phyloP scores from a whole-genome alignment of 1,140 invertebrate species.

The Drosophila trapezifrons region DNA sequence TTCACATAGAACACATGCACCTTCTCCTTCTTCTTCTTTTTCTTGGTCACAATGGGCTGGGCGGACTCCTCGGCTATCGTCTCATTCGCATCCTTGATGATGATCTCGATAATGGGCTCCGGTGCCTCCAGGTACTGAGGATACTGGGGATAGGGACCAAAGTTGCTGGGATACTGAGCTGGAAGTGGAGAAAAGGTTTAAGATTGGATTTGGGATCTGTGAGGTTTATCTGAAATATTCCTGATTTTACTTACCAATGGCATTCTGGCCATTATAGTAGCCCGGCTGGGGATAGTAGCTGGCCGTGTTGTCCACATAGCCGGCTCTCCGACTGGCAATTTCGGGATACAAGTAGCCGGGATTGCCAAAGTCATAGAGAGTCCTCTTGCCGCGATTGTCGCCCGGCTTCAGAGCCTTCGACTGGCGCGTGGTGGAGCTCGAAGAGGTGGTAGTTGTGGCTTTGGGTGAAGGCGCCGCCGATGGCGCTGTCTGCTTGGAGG shows the following conservation, averaged over 20 bases:
- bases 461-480: constrained; percentile 22
- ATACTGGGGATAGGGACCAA: constrained; percentile 64
- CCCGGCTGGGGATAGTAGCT: constrained; percentile 68
- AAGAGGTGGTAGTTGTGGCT: not conserved
- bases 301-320: constrained; percentile 57
- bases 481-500: constrained; percentile 46
- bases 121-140: constrained; percentile 90
- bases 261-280: constrained; percentile 75
- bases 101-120: constrained; percentile 95
- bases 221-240: not conserved
- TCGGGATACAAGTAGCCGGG: constrained; percentile 73
- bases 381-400: constrained; percentile 79
- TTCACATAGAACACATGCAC: constrained; percentile 96
- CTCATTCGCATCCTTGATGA: constrained; percentile 94
- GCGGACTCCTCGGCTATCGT: constrained; percentile 89
- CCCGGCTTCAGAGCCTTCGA: constrained; percentile 67
- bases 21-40: constrained; percentile 89
- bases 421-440: constrained; percentile 36
- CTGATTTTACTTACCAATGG: constrained; percentile 53
- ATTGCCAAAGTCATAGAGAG: constrained; percentile 79
- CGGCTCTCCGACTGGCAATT: constrained; percentile 68
- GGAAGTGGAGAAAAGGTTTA: constrained; percentile 5
- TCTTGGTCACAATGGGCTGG: constrained; percentile 85
- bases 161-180: constrained; percentile 71
- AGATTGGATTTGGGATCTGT: not conserved